Percentiles rank a stretch among this genome's conserved stretches.
phyloP scores from a whole-genome alignment of 2,113 vertebrate genomes.

The Miniopterus natalensis region DNA sequence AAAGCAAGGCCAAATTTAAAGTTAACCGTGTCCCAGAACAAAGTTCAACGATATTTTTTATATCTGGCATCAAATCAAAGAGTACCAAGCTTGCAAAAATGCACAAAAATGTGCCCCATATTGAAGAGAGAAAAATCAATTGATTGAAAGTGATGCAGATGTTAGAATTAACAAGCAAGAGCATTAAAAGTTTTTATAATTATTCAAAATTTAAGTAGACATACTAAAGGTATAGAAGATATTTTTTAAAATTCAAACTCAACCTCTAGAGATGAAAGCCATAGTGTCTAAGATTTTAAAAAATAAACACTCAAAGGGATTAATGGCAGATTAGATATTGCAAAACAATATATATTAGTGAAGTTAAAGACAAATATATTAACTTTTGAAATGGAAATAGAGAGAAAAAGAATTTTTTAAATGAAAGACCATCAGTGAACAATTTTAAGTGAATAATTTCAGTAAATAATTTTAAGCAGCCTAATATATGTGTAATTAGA shows the following conservation, averaged over 20 bases:
- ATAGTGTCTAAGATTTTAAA: not conserved
- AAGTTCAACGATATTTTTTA: not conserved
- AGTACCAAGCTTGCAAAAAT: not conserved
- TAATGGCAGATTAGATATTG: not conserved
- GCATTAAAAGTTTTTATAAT: slow-evolving; percentile 9
- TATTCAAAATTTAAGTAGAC: not conserved
- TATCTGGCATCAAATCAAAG: not conserved
- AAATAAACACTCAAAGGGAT: not conserved
- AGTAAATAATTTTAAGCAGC: not conserved
- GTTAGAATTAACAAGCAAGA: not conserved
- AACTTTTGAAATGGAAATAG: slow-evolving; percentile 12
- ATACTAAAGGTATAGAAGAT: not conserved
- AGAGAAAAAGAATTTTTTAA: not conserved
- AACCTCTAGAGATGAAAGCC: not conserved
- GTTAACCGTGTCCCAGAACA: not conserved
- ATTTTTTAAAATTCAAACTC: not conserved
- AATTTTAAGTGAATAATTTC: no score
- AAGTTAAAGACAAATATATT: slow-evolving; percentile 13
- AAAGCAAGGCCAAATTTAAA: not conserved
- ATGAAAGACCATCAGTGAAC: not conserved
- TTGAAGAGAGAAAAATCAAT: not conserved
- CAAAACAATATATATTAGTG: not conserved
- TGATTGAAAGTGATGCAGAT: not conserved
- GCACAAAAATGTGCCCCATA: not conserved
- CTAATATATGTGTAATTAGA: not conserved